phyloP scores from a whole-genome alignment of 2,888 invertebrate genomes.

The Podabrus alpinus region DNA sequence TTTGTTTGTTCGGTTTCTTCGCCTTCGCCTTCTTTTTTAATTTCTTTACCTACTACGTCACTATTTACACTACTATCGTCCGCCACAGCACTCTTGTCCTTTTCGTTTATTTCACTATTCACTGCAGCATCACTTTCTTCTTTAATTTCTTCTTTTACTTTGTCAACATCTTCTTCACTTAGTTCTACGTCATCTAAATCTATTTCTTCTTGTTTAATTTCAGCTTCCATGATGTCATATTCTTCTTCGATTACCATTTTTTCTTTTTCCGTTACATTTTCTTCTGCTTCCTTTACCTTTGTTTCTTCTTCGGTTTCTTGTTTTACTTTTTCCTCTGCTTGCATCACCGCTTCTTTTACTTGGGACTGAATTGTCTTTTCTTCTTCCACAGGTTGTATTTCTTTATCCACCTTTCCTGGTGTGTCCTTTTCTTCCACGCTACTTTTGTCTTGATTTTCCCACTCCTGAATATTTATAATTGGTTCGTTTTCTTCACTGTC shows the following conservation, averaged over 20 bases:
- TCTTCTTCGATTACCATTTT: constrained; percentile 10
- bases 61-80: not conserved
- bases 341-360: no score
- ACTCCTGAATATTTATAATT: not conserved
- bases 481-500: not conserved
- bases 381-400: no score
- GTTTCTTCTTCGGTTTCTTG: not conserved
- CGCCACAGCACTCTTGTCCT: not conserved
- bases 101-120: no score
- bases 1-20: constrained; percentile 33
- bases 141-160: no score
- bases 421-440: no score
- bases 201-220: no score
- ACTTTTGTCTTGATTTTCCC: not conserved
- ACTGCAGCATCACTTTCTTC: not conserved
- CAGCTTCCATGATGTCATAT: constrained; percentile 17
- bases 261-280: constrained; percentile 4
- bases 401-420: no score
- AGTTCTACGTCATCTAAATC: constrained; percentile 5
- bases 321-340: not conserved
- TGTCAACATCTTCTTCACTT: not conserved
- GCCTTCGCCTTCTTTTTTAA: constrained; percentile 5
- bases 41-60: not conserved
- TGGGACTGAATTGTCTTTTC: no score
- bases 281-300: not conserved